Evolutionary conservation across 2,797 vertebrate genomes (phyloP).

Genomic region (Oryzias dopingdopingensis): DNA sequence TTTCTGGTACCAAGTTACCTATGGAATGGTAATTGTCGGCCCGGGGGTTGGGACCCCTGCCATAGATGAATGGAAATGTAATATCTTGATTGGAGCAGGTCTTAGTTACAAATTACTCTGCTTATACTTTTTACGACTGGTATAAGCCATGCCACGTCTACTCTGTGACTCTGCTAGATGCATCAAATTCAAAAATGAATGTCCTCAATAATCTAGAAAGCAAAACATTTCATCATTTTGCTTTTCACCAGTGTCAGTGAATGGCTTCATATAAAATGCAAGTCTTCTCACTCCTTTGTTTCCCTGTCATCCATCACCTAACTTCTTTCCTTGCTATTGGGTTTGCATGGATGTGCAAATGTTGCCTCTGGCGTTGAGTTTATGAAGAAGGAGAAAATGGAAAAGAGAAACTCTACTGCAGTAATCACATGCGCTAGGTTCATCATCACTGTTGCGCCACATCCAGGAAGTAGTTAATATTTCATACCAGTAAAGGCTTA

Average conservation of each 20-base stretch:
- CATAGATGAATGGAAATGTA: no score
- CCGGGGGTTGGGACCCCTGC: no score
- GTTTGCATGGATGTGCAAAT: neutral
- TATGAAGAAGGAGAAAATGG: neutral
- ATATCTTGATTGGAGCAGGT: no score
- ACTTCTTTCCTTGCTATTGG: neutral
- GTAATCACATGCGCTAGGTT: slow-evolving; percentile 2
- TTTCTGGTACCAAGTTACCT: no score
- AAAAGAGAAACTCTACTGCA: neutral
- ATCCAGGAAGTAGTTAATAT: slow-evolving; percentile 45
- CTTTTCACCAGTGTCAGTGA: neutral
- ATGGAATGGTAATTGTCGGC: no score
- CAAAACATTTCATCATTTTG: neutral
- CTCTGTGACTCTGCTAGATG: neutral
- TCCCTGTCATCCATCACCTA: neutral
- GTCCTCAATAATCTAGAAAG: neutral
- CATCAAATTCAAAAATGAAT: neutral
- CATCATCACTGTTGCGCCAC: slow-evolving; percentile 3
- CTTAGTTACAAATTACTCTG: no score
- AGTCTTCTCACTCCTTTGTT: neutral
- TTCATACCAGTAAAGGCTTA: slow-evolving; percentile 63
- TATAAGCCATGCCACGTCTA: no score
- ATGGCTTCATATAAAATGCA: neutral
- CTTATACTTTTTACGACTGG: no score
- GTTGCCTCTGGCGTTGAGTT: neutral